Percentiles rank a stretch among this genome's conserved stretches.
These are phyloP conservation scores for Philaenus spumarius DNA, from an alignment of 1,140 invertebrate species.

Conservation along the genomic window DNA sequence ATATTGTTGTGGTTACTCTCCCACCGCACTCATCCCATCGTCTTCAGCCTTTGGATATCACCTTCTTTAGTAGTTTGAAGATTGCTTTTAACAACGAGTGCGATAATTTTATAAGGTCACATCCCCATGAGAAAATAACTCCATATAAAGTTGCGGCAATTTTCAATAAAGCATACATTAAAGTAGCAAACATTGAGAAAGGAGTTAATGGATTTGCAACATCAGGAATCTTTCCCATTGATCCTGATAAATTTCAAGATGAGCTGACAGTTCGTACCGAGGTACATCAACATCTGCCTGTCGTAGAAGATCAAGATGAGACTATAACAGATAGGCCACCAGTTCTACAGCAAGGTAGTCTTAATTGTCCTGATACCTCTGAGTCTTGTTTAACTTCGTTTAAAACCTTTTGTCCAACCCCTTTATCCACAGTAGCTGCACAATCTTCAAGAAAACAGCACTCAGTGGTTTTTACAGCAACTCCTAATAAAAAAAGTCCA, in stretches of 20 bases:
- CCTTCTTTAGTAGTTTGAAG: constrained; percentile 19
- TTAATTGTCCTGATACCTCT: not conserved
- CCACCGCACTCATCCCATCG: constrained; percentile 35
- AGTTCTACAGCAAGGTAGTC: not conserved
- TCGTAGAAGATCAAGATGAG: not conserved
- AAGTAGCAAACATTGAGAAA: constrained; percentile 29
- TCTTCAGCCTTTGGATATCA: constrained; percentile 14
- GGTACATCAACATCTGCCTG: not conserved
- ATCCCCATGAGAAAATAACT: constrained; percentile 33
- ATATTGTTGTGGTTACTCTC: constrained; percentile 37
- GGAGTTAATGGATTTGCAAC: constrained; percentile 11
- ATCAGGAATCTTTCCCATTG: constrained; percentile 12
- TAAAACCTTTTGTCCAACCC: no score
- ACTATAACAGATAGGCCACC: not conserved
- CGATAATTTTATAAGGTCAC: constrained; percentile 28
- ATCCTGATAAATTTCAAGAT: not conserved
- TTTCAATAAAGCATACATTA: constrained; percentile 31
- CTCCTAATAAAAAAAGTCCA: not conserved
- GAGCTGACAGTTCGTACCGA: not conserved
- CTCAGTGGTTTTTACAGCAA: not conserved
- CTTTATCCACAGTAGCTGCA: no score
- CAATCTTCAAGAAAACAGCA: not conserved
- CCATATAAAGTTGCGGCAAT: constrained; percentile 34
- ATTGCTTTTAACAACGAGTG: constrained; percentile 30
- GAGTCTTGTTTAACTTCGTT: no score